These are phyloP conservation scores for Microplitis demolitor DNA, from an alignment of 1,140 invertebrate genomes.

Conservation along the genomic window DNA sequence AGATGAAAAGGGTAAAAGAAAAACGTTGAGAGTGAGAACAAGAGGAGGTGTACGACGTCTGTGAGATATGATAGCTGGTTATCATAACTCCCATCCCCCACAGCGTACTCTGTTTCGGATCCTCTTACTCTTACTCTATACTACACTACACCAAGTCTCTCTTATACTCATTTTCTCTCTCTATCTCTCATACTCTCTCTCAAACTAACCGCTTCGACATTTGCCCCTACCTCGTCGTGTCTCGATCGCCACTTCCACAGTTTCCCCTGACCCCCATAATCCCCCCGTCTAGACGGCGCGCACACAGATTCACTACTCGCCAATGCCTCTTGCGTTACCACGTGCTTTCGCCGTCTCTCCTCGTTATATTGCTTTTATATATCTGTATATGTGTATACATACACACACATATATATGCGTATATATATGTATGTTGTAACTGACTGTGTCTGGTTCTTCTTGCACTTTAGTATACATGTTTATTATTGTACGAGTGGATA, in stretches of 20 bases:
- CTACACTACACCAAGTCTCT: background rate
- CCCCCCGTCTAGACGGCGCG: conserved; percentile 54
- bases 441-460: conserved; percentile 1
- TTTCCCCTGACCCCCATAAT: conserved; percentile 25
- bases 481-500: conserved; percentile 19
- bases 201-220: conserved; percentile 19
- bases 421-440: no score
- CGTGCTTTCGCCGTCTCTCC: conserved; percentile 6
- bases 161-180: background rate
- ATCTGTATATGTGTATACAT: background rate
- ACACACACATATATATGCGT: background rate
- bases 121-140: conserved; percentile 27
- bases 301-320: conserved; percentile 33
- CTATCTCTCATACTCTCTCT: background rate
- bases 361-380: background rate
- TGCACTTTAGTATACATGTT: conserved; percentile 4
- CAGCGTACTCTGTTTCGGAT: background rate
- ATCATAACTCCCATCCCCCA: conserved; percentile 39
- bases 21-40: conserved; percentile 9
- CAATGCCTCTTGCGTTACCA: conserved; percentile 20
- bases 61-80: conserved; percentile 54
- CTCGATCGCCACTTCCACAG: conserved; percentile 28
- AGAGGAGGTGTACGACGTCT: conserved; percentile 29
- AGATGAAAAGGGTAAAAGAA: background rate
- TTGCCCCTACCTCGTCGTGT: conserved; percentile 11